Conservation (phyloP, 2,113 vertebrate genomes). For the Poecilia latipinna region DNA sequence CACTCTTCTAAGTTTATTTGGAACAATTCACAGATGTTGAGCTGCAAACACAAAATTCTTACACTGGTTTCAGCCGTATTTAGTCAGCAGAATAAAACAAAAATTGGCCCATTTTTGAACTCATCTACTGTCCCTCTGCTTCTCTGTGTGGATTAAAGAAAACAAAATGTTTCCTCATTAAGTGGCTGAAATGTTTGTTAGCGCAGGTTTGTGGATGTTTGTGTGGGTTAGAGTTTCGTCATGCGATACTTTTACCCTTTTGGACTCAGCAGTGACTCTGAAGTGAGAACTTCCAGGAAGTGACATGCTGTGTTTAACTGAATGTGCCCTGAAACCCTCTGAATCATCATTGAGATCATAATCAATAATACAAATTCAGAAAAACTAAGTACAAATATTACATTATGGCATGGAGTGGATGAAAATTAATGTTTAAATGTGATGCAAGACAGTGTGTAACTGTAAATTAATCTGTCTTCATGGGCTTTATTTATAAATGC, state of each 20-base stretch:
- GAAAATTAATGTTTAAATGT: too few species aligned
- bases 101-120: neutral
- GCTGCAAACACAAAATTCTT: too few species aligned
- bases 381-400: neutral
- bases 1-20: too few species aligned
- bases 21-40: too few species aligned
- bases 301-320: neutral
- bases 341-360: neutral
- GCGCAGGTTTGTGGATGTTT: neutral
- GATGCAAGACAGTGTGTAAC: too few species aligned
- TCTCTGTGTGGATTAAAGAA: neutral
- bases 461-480: too few species aligned
- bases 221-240: neutral
- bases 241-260: neutral
- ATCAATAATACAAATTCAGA: neutral
- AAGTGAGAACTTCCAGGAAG: neutral
- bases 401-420: neutral
- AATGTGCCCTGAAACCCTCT: too few species aligned
- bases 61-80: too few species aligned
- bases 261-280: slow-evolving; percentile 36
- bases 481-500: too few species aligned
- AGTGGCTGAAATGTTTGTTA: neutral
- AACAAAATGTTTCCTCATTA: neutral
- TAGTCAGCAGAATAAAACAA: neutral
- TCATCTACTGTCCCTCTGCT: neutral